Evolutionary conservation across 2,113 vertebrate species (phyloP).

Genomic region (Thalassoma bifasciatum): DNA sequence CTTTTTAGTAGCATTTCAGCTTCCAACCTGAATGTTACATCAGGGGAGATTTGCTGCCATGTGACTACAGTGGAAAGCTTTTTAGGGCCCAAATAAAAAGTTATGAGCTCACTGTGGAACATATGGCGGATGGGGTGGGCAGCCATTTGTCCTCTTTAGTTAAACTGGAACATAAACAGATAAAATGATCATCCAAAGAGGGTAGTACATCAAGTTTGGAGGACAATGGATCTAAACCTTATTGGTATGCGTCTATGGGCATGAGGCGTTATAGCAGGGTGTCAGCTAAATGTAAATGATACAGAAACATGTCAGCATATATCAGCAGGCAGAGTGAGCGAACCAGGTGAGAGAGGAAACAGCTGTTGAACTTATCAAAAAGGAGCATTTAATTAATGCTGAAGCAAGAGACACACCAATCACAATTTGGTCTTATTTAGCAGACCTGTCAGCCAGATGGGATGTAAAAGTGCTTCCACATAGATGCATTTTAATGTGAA

Average conservation of each 20-base stretch:
- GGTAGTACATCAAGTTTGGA: background rate
- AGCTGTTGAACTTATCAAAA: constrained; percentile 1
- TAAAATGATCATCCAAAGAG: background rate
- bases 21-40: background rate
- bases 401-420: background rate
- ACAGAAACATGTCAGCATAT: background rate
- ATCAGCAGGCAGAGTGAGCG: background rate
- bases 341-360: constrained; percentile 4
- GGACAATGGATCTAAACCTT: constrained; percentile 1
- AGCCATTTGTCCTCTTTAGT: constrained; percentile 5
- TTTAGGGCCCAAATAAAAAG: constrained; percentile 27
- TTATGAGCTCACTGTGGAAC: constrained; percentile 10
- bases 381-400: constrained; percentile 1
- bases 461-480: background rate
- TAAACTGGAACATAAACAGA: background rate
- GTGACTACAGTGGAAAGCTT: background rate
- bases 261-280: background rate
- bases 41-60: background rate
- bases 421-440: background rate
- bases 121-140: constrained; percentile 12
- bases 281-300: background rate
- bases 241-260: background rate
- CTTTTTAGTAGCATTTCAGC: background rate
- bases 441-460: background rate
- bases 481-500: background rate